Evolutionary conservation across 2,113 vertebrate genomes (phyloP).

Genomic region (Pteropus alecto): DNA sequence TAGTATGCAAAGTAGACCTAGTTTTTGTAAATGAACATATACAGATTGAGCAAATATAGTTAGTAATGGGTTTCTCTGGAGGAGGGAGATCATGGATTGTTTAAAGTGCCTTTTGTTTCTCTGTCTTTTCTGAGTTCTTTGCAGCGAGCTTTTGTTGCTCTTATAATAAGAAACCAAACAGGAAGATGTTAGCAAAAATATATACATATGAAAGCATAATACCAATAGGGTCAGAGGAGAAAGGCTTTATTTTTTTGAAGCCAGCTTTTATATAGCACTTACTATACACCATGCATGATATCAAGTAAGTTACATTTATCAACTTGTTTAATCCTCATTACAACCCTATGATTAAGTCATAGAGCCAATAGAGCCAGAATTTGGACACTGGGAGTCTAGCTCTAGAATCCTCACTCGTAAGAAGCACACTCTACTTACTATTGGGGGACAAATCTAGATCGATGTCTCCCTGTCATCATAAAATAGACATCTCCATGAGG

Average conservation of each 20-base stretch:
- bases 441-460: neutral
- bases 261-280: neutral
- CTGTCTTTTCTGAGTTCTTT: conserved; percentile 16
- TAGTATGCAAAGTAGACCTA: neutral
- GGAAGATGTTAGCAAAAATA: neutral
- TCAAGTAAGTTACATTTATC: neutral
- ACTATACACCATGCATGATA: neutral
- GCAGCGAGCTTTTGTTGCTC: neutral
- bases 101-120: neutral
- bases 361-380: neutral
- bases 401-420: neutral
- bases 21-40: neutral
- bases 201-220: neutral
- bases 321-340: neutral
- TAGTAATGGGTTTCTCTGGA: neutral
- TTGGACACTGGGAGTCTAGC: neutral
- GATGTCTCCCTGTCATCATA: neutral
- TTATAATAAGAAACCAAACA: neutral
- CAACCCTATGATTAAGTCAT: neutral
- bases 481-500: neutral
- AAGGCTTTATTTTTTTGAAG: neutral
- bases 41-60: neutral
- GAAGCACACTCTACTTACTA: too few species aligned
- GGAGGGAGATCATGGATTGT: neutral
- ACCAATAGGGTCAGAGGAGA: neutral